phyloP scores from a whole-genome alignment of 2,888 invertebrate genomes.

The Catonia carolina region DNA sequence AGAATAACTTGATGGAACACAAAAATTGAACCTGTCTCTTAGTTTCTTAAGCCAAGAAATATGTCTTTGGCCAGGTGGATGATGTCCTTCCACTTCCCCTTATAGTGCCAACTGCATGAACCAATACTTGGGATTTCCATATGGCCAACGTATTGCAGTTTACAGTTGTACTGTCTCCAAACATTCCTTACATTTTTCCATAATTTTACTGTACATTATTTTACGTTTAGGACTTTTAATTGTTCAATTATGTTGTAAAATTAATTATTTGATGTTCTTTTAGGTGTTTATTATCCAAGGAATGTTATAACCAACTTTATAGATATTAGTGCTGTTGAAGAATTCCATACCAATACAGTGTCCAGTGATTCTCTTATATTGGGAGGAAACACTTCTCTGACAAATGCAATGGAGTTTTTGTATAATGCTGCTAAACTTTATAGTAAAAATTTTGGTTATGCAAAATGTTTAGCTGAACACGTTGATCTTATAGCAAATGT shows the following conservation, averaged over 20 bases:
- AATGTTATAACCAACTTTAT: constrained; percentile 44
- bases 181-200: neutral
- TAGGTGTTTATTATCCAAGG: constrained; percentile 43
- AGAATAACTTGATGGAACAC: too few species aligned
- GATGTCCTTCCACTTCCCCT: too few species aligned
- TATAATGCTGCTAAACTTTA: constrained; percentile 17
- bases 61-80: too few species aligned
- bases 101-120: too few species aligned
- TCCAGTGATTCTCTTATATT: constrained; percentile 41
- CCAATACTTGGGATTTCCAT: too few species aligned
- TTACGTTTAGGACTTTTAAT: neutral
- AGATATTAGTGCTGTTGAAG: constrained; percentile 47
- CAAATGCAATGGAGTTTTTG: constrained; percentile 47
- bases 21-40: too few species aligned
- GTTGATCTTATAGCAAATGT: constrained; percentile 61
- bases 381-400: constrained; percentile 52
- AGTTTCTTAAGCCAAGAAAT: too few species aligned
- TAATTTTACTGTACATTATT: neutral
- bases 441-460: constrained; percentile 50
- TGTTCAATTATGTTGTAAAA: neutral
- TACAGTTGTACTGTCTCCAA: too few species aligned
- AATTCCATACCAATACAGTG: constrained; percentile 41
- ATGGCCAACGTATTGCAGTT: too few species aligned
- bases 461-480: constrained; percentile 52
- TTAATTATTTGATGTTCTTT: neutral